These are phyloP conservation scores for Spodoptera litura DNA, from an alignment of 1,140 invertebrate species.

Conservation along the genomic window DNA sequence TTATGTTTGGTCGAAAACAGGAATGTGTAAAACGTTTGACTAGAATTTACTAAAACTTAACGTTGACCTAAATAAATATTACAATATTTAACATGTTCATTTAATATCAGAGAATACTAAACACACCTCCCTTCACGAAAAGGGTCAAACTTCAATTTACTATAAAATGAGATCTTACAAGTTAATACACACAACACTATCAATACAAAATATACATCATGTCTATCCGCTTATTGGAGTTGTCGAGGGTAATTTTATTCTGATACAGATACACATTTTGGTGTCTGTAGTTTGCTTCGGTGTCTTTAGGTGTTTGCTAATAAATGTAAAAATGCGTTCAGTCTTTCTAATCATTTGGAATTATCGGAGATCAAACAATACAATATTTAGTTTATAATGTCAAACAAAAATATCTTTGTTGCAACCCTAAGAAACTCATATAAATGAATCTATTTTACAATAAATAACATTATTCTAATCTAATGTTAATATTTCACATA, in stretches of 20 bases:
- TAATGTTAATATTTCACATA: constrained; percentile 73
- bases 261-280: constrained; percentile 2
- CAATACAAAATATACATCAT: constrained; percentile 33
- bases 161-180: constrained; percentile 79
- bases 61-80: constrained; percentile 82
- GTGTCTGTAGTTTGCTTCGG: too few relatives aligned
- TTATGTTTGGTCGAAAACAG: constrained; percentile 84
- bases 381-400: constrained; percentile 34
- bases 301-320: not conserved
- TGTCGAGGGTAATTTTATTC: not conserved
- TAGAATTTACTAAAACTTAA: constrained; percentile 86
- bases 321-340: constrained; percentile 51
- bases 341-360: constrained; percentile 72
- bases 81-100: constrained; percentile 78
- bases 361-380: constrained; percentile 70
- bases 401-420: constrained; percentile 46
- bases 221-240: not conserved
- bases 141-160: constrained; percentile 62
- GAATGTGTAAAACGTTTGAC: constrained; percentile 84
- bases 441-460: constrained; percentile 66
- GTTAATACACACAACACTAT: constrained; percentile 55
- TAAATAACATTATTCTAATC: constrained; percentile 76
- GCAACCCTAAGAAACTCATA: constrained; percentile 42
- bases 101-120: constrained; percentile 60
- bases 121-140: constrained; percentile 61